Evolutionary conservation across 2,113 vertebrate genomes (phyloP).

Genomic region (Dicaeum eximium): DNA sequence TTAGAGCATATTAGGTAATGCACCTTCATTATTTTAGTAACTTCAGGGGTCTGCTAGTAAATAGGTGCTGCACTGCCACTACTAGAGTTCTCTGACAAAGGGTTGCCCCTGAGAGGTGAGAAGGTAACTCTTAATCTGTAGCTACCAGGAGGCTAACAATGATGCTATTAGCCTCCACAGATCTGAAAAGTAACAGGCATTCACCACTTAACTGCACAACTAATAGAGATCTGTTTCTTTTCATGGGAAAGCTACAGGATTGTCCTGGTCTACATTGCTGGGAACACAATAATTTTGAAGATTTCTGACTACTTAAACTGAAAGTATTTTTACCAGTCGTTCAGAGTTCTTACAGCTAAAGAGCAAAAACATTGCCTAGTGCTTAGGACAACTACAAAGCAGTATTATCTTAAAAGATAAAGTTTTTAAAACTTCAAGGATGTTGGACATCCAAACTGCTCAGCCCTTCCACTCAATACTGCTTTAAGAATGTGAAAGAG

Average conservation of each 20-base stretch:
- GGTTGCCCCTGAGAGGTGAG: neutral
- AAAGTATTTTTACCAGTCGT: neutral
- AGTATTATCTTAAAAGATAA: neutral
- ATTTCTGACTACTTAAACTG: neutral
- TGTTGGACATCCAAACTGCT: neutral
- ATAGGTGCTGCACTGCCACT: neutral
- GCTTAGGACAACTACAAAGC: neutral
- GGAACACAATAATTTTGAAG: neutral
- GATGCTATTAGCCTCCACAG: neutral
- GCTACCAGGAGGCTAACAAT: neutral
- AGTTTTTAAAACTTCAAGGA: neutral
- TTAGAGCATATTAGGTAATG: neutral
- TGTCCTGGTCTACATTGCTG: neutral
- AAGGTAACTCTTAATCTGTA: neutral
- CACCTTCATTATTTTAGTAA: neutral
- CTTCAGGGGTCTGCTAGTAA: neutral
- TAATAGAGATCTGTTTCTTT: neutral
- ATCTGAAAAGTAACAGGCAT: neutral
- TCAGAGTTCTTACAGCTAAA: neutral
- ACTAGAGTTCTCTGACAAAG: neutral
- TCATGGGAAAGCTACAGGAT: neutral
- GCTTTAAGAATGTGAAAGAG: neutral
- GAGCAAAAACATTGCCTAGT: neutral
- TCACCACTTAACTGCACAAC: neutral
- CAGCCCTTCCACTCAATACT: neutral